phyloP scores from a whole-genome alignment of 2,113 vertebrate species.

The Hippocampus comes region DNA sequence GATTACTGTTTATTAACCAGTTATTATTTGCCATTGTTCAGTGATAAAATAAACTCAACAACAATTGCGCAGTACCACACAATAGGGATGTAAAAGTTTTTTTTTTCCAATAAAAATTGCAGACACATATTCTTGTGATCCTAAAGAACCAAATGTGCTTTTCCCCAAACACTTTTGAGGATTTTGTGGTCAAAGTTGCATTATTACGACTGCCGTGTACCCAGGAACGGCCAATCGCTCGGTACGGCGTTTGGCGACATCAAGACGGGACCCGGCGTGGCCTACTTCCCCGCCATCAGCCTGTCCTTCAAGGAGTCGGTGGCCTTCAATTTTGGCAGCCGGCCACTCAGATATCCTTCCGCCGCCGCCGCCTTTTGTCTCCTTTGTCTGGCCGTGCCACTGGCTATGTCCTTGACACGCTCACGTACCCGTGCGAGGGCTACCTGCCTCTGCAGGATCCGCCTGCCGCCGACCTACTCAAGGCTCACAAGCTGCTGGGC shows the following conservation, averaged over 20 bases:
- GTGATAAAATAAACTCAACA: too few relatives aligned
- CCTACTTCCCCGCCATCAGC: constrained; percentile 98
- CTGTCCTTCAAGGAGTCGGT: constrained; percentile 97
- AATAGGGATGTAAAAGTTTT: too few relatives aligned
- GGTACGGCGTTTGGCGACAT: constrained; percentile 90
- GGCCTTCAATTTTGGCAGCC: constrained; percentile 96
- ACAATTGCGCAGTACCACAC: too few relatives aligned
- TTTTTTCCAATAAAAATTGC: too few relatives aligned
- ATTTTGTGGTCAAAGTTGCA: too few relatives aligned
- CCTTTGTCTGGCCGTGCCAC: background rate
- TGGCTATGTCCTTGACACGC: constrained; percentile 68
- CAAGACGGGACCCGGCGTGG: constrained; percentile 84
- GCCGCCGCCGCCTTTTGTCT: background rate
- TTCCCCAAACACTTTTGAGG: too few relatives aligned
- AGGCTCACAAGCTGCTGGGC: constrained; percentile 84
- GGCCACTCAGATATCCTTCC: constrained; percentile 95
- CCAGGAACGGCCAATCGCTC: constrained; percentile 89
- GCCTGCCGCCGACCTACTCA: constrained; percentile 78
- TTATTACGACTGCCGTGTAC: constrained; percentile 3
- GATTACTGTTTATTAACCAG: too few relatives aligned
- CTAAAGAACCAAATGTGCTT: too few relatives aligned
- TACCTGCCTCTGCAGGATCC: constrained; percentile 90
- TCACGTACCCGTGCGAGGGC: constrained; percentile 88
- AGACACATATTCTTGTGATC: too few relatives aligned
- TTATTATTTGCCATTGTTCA: too few relatives aligned